phyloP scores from a whole-genome alignment of 2,888 invertebrate species.

The Stenurella melanura region DNA sequence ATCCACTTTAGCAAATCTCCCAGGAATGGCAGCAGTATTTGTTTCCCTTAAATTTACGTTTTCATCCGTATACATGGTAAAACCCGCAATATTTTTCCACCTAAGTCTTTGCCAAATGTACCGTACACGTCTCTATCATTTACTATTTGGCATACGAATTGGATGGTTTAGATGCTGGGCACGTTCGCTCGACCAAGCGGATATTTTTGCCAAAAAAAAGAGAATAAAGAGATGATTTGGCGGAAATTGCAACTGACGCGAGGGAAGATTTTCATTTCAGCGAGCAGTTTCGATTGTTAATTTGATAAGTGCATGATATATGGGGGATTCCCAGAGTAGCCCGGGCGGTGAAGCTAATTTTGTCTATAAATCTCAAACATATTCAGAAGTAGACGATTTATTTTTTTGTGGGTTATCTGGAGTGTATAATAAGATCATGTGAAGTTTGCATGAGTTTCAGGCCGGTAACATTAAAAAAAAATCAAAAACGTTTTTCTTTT shows the following conservation, averaged over 20 bases:
- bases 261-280: background rate
- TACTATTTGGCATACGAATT: background rate
- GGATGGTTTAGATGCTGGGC: background rate
- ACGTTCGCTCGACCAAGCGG: background rate
- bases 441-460: no score
- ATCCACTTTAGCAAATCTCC: constrained; percentile 9
- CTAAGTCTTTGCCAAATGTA: constrained; percentile 8
- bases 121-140: background rate
- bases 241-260: constrained; percentile 13
- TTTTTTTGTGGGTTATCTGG: no score
- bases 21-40: background rate
- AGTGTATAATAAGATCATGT: no score
- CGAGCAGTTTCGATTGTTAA: background rate
- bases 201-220: constrained; percentile 9
- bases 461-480: no score
- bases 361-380: no score
- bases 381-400: no score
- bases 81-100: constrained; percentile 5
- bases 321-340: background rate
- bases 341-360: no score
- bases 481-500: no score
- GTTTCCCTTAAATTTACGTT: background rate
- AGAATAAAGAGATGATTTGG: background rate
- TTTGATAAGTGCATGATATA: constrained; percentile 15
- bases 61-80: background rate